phyloP scores from a whole-genome alignment of 2,797 vertebrate species.

The Cygnus olor region DNA sequence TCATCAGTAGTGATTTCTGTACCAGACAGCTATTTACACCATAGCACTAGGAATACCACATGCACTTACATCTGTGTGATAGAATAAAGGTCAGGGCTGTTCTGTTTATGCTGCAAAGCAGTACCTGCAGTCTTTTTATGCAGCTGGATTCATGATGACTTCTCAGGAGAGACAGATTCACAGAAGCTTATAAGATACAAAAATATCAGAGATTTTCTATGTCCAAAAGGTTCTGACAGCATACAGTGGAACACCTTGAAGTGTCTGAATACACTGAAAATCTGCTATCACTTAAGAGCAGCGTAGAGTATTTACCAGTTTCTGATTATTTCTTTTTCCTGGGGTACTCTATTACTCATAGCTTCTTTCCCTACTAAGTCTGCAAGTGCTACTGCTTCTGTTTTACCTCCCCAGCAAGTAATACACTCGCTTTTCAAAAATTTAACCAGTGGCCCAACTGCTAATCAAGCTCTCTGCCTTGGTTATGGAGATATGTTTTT shows the following conservation, averaged over 20 bases:
- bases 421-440: not conserved
- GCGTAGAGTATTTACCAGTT: not conserved
- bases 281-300: not conserved
- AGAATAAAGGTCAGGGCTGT: not conserved
- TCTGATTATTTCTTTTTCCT: not conserved
- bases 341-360: too few relatives aligned
- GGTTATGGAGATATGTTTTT: not conserved
- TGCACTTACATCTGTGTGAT: not conserved
- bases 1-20: not conserved
- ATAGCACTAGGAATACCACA: rapidly evolving
- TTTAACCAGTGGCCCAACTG: not conserved
- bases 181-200: not conserved
- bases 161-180: not conserved
- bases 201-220: not conserved
- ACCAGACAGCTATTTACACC: not conserved
- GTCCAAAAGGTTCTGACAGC: not conserved
- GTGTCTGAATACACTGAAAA: not conserved
- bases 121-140: not conserved
- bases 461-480: not conserved
- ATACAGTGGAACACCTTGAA: not conserved
- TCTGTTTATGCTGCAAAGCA: not conserved
- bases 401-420: not conserved
- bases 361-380: not conserved
- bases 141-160: not conserved
- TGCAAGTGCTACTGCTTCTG: not conserved